A percentile compares a stretch with the other conserved stretches of the same genome.
These are phyloP conservation scores for Thamnophis elegans DNA, from an alignment of 2,797 vertebrate species.

Conservation along the genomic window DNA sequence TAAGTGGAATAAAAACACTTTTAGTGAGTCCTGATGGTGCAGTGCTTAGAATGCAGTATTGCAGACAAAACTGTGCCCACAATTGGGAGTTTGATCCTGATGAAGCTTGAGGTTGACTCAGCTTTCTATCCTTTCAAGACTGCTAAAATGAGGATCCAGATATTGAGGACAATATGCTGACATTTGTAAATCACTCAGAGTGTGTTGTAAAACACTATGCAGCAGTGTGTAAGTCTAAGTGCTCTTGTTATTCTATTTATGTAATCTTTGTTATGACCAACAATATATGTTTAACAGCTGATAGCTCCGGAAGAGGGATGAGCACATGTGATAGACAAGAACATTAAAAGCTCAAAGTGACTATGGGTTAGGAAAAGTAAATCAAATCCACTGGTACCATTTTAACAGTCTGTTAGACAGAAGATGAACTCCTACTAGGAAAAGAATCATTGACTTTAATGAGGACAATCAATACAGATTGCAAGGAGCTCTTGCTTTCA, in stretches of 20 bases:
- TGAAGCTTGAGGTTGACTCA: background rate
- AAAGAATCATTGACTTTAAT: background rate
- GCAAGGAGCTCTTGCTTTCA: background rate
- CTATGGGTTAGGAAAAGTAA: background rate
- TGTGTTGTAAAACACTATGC: background rate
- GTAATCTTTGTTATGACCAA: background rate
- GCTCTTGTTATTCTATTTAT: background rate
- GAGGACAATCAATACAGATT: background rate
- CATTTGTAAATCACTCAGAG: background rate
- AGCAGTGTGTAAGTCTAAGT: background rate
- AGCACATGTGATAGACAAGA: background rate
- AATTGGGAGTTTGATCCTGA: background rate
- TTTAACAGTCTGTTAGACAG: background rate
- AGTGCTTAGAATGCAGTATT: background rate
- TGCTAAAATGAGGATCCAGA: background rate
- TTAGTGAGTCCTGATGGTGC: background rate
- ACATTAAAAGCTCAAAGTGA: background rate
- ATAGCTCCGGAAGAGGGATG: background rate
- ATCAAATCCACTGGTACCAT: background rate
- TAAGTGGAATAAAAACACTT: background rate
- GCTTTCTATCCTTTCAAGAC: background rate
- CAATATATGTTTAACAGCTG: background rate
- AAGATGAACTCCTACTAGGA: background rate
- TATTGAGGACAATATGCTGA: background rate
- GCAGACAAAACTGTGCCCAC: background rate